Evolutionary conservation across 2,888 invertebrate genomes (phyloP).

Genomic region (Syrphus vitripennis): DNA sequence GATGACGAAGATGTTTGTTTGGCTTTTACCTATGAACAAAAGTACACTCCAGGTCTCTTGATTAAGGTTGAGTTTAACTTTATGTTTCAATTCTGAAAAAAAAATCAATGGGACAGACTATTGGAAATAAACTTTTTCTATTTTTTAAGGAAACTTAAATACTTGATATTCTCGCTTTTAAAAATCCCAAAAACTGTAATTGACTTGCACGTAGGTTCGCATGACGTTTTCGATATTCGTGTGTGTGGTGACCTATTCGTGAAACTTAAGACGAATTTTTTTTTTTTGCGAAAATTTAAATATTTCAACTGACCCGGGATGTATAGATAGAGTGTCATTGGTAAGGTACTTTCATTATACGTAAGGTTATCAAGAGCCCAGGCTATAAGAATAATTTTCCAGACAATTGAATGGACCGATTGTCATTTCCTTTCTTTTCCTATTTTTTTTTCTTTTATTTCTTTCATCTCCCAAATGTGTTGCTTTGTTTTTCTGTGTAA

Average conservation of each 20-base stretch:
- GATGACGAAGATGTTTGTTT: slow-evolving; percentile 32
- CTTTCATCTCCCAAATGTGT: not conserved
- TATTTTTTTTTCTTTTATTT: not conserved
- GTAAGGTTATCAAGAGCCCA: slow-evolving; percentile 6
- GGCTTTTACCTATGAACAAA: not conserved
- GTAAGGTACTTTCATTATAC: not conserved
- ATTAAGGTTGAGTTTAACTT: not conserved
- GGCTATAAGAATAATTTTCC: slow-evolving; percentile 59
- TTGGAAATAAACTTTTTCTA: too few species aligned
- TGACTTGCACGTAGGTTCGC: too few species aligned
- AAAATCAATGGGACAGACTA: too few species aligned
- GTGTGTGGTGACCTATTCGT: too few species aligned
- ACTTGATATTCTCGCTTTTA: too few species aligned
- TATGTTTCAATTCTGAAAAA: too few species aligned
- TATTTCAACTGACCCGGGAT: not conserved
- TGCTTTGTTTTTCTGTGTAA: slow-evolving; percentile 7
- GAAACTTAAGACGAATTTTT: too few species aligned
- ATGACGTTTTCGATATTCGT: too few species aligned
- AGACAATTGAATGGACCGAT: slow-evolving; percentile 60
- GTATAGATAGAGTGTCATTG: not conserved
- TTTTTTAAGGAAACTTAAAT: too few species aligned
- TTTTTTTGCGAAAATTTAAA: not conserved
- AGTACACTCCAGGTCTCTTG: not conserved
- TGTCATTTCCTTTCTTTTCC: slow-evolving; percentile 37
- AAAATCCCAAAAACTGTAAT: too few species aligned